Percentiles rank a stretch among this genome's conserved stretches.
phyloP scores from a whole-genome alignment of 1,140 invertebrate species.

The Melitaea cinxia region DNA sequence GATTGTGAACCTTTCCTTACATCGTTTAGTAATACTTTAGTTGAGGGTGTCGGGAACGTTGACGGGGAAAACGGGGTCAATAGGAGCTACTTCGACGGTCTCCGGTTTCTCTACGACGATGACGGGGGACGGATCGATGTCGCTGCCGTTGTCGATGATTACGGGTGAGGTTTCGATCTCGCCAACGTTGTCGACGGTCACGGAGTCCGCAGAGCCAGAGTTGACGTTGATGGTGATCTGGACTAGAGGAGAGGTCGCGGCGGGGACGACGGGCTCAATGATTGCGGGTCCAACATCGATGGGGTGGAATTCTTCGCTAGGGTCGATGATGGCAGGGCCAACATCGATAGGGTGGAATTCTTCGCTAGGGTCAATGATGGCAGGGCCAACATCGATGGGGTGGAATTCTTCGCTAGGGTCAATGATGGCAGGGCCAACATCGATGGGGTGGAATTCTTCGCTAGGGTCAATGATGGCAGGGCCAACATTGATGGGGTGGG shows the following conservation, averaged over 20 bases:
- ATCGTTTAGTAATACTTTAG: no score
- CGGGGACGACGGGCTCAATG: conserved; percentile 21
- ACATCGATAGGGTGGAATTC: background rate
- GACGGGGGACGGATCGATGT: background rate
- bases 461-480: conserved; percentile 17
- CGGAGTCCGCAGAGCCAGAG: conserved; percentile 28
- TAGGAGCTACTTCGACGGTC: no score
- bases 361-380: conserved; percentile 13
- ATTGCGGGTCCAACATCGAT: conserved; percentile 30
- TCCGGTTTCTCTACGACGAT: no score
- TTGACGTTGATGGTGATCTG: conserved; percentile 65
- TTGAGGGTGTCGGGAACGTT: no score
- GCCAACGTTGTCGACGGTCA: background rate
- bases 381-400: no score
- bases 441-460: background rate
- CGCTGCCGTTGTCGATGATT: background rate
- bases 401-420: background rate
- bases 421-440: no score
- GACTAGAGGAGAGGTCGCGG: conserved; percentile 47
- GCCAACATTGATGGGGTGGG: conserved; percentile 5
- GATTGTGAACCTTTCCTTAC: no score
- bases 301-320: background rate
- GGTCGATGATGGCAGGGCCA: background rate
- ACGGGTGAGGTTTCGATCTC: background rate
- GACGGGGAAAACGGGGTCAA: no score